phyloP scores from a whole-genome alignment of 2,113 vertebrate species.

The Centropus bengalensis region DNA sequence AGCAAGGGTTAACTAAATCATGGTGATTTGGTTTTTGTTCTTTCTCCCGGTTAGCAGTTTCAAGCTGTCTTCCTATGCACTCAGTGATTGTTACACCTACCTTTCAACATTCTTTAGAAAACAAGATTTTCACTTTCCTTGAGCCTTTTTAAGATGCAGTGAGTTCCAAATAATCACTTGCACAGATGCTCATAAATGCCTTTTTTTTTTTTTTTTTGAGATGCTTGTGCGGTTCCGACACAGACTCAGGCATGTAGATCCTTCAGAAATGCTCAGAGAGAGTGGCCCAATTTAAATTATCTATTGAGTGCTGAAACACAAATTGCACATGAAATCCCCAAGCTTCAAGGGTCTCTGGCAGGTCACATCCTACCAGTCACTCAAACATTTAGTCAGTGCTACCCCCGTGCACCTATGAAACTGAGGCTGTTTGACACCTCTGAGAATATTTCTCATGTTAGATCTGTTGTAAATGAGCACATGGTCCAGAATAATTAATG shows the following conservation, averaged over 20 bases:
- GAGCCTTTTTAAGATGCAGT: neutral
- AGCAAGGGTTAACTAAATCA: neutral
- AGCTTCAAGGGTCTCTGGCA: slow-evolving; percentile 71
- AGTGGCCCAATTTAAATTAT: slow-evolving; percentile 69
- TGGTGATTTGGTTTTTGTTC: neutral
- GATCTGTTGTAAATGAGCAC: slow-evolving; percentile 76
- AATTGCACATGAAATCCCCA: slow-evolving; percentile 74
- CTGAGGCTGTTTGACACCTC: slow-evolving; percentile 75
- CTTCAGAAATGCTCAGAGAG: slow-evolving; percentile 18
- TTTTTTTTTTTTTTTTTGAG: neutral
- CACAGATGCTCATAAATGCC: neutral
- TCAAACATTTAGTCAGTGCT: slow-evolving; percentile 72
- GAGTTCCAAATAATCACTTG: slow-evolving; percentile 25
- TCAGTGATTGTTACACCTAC: neutral
- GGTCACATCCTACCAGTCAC: slow-evolving; percentile 75
- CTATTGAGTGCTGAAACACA: slow-evolving; percentile 62
- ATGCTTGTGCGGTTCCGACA: neutral
- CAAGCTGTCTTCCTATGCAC: neutral
- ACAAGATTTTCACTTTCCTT: neutral
- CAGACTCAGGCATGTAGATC: slow-evolving; percentile 42
- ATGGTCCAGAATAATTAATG: slow-evolving; percentile 79
- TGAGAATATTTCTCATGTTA: slow-evolving; percentile 76
- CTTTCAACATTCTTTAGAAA: neutral
- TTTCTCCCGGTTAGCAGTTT: neutral
- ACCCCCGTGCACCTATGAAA: slow-evolving; percentile 70